A percentile compares a stretch with the other conserved stretches of the same genome.
These are phyloP conservation scores for Drosophila demipolita DNA, from an alignment of 2,888 invertebrate species.

Conservation along the genomic window DNA sequence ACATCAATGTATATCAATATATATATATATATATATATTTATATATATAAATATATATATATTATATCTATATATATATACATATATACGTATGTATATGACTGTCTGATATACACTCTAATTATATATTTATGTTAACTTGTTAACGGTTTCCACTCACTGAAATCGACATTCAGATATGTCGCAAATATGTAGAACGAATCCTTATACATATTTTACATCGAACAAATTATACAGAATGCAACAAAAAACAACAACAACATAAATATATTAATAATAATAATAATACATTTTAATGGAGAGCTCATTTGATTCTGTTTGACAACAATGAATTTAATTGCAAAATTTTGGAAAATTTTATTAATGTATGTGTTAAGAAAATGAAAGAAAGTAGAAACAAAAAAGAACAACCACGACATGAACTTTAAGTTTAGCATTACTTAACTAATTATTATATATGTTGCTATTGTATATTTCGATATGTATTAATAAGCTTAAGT, in stretches of 20 bases:
- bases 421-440: slow-evolving; percentile 62
- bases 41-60: slow-evolving; percentile 18
- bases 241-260: neutral
- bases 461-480: slow-evolving; percentile 28
- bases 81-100: slow-evolving; percentile 31
- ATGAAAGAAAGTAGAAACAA: neutral
- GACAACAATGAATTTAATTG: slow-evolving; percentile 20
- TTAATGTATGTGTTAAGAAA: slow-evolving; percentile 21
- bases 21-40: slow-evolving; percentile 22
- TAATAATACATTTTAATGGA: neutral
- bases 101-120: slow-evolving; percentile 36
- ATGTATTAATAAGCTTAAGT: slow-evolving; percentile 38
- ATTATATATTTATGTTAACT: slow-evolving; percentile 31
- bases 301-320: slow-evolving; percentile 26
- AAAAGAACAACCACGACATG: slow-evolving; percentile 46
- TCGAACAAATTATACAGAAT: neutral
- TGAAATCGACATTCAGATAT: slow-evolving; percentile 21
- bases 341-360: slow-evolving; percentile 6
- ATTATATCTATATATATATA: slow-evolving; percentile 11
- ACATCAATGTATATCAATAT: slow-evolving; percentile 12
- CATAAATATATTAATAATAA: neutral
- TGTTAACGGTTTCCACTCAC: slow-evolving; percentile 43
- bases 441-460: slow-evolving; percentile 31
- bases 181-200: slow-evolving; percentile 2
- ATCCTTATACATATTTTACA: neutral